Conservation (phyloP, 2,888 invertebrate genomes). For the Lochmaea capreae region DNA sequence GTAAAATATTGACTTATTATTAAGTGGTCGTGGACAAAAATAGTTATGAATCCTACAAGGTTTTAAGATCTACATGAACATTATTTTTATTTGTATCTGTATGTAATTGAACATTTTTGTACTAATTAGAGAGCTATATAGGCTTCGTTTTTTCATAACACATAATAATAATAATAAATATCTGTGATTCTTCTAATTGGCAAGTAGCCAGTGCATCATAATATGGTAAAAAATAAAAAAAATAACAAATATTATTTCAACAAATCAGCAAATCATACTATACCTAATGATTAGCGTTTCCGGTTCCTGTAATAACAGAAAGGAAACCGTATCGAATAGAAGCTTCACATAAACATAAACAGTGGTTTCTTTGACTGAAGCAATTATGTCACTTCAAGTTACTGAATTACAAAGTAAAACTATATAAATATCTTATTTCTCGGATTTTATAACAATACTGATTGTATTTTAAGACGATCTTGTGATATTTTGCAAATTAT, state of each 20-base stretch:
- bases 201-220: neutral
- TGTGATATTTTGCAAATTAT: neutral
- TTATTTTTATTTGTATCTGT: too few relatives aligned
- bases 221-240: neutral
- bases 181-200: neutral
- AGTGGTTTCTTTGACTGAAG: neutral
- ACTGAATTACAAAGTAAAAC: too few relatives aligned
- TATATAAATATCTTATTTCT: too few relatives aligned
- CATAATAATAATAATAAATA: neutral
- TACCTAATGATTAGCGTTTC: constrained; percentile 12
- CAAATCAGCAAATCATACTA: neutral
- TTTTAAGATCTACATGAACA: too few relatives aligned
- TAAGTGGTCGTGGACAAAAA: too few relatives aligned
- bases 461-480: neutral
- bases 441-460: too few relatives aligned
- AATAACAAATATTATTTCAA: neutral
- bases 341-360: neutral
- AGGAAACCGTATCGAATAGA: neutral
- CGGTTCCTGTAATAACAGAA: constrained; percentile 2
- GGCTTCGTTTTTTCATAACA: too few relatives aligned
- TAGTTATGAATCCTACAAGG: too few relatives aligned
- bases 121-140: too few relatives aligned
- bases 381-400: neutral
- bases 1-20: too few relatives aligned
- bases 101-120: too few relatives aligned